Percentiles rank a stretch among this genome's conserved stretches.
phyloP scores from a whole-genome alignment of 2,888 invertebrate genomes.

The Xestobium rufovillosum region DNA sequence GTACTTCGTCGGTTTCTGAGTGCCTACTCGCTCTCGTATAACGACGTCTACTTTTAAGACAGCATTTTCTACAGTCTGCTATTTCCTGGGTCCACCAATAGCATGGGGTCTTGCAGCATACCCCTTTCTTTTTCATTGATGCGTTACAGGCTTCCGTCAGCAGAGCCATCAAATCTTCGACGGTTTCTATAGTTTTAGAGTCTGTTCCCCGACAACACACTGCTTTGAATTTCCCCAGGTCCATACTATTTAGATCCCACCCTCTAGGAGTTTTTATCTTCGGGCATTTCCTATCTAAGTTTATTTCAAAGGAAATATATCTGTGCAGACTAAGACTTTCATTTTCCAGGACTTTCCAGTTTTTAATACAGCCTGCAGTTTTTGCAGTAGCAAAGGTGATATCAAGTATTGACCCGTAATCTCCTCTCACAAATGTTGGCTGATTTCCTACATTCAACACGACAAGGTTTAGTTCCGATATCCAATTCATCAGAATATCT shows the following conservation, averaged over 20 bases:
- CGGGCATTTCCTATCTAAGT: neutral
- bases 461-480: too few species aligned
- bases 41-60: neutral
- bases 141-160: neutral
- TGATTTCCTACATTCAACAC: too few species aligned
- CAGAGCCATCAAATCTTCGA: neutral
- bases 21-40: neutral
- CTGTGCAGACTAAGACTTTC: too few species aligned
- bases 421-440: too few species aligned
- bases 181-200: too few species aligned
- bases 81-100: constrained; percentile 9
- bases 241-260: constrained; percentile 3
- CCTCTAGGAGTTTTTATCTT: neutral
- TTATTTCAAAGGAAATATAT: too few species aligned
- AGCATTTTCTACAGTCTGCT: neutral
- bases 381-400: too few species aligned
- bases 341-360: too few species aligned
- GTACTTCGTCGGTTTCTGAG: too few species aligned
- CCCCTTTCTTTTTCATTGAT: too few species aligned
- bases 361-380: too few species aligned
- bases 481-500: neutral
- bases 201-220: neutral
- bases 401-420: too few species aligned
- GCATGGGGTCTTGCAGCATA: neutral
- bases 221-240: neutral